Conservation (phyloP, 2,797 vertebrate genomes). For the Corythornis leucogaster region DNA sequence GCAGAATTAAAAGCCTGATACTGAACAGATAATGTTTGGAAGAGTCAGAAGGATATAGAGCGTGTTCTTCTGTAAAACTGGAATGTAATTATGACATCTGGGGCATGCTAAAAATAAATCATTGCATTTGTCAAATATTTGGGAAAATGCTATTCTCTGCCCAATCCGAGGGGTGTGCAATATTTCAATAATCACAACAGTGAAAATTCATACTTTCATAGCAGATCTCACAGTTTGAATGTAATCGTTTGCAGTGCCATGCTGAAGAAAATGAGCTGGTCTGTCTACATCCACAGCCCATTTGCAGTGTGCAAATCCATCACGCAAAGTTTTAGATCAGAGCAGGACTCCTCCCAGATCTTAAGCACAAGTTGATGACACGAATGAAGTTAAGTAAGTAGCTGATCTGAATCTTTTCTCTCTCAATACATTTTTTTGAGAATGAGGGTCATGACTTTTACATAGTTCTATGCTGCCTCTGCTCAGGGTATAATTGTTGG, state of each 20-base stretch:
- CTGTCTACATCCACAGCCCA: not conserved
- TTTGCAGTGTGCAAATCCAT: not conserved
- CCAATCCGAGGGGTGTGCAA: accelerated
- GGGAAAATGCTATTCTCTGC: not conserved
- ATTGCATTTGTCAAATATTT: constrained; percentile 2
- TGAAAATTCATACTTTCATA: not conserved
- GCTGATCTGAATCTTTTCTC: not conserved
- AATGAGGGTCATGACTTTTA: accelerated
- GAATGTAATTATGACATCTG: constrained; percentile 14
- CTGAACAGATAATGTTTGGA: constrained; percentile 51
- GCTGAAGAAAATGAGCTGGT: not conserved
- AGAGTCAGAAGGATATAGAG: not conserved
- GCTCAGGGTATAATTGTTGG: not conserved
- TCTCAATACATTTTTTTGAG: accelerated
- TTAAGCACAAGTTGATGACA: not conserved
- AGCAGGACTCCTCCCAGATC: not conserved
- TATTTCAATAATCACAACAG: not conserved
- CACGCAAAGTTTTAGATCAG: not conserved
- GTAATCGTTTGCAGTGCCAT: not conserved
- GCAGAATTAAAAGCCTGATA: constrained; percentile 52
- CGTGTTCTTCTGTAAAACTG: not conserved
- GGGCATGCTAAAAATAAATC: not conserved
- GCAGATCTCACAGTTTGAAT: not conserved
- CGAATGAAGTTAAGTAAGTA: not conserved
- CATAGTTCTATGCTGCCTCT: not conserved